Percentiles rank a stretch among this genome's conserved stretches.
phyloP scores from a whole-genome alignment of 2,113 vertebrate species.

The Mionectes macconnelli region DNA sequence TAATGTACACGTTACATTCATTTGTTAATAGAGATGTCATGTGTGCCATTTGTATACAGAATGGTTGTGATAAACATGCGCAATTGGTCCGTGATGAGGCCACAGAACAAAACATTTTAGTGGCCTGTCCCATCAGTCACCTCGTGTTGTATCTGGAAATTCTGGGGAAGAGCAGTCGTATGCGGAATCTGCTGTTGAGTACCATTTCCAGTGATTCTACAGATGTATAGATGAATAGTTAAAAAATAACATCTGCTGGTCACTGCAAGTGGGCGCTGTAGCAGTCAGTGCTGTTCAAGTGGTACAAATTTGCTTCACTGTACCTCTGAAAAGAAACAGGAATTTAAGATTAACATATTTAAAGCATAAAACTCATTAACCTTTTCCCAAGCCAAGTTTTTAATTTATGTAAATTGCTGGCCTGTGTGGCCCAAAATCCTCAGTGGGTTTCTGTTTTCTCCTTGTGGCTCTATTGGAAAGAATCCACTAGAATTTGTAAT shows the following conservation, averaged over 20 bases:
- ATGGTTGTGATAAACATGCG: rapidly evolving
- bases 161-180: rapidly evolving
- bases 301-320: not conserved
- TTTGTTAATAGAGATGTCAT: not conserved
- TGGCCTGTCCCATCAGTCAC: not conserved
- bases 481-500: not conserved
- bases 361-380: not conserved
- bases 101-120: not conserved
- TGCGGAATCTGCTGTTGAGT: not conserved
- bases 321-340: not conserved
- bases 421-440: not conserved
- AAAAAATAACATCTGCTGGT: not conserved
- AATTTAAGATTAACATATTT: not conserved
- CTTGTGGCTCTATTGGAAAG: not conserved
- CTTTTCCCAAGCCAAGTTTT: not conserved
- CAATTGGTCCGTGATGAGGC: not conserved
- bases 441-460: not conserved
- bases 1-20: rapidly evolving
- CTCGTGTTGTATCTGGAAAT: not conserved
- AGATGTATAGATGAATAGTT: not conserved
- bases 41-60: not conserved
- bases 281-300: not conserved
- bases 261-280: not conserved
- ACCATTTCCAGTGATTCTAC: not conserved
- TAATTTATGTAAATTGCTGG: not conserved